phyloP scores from a whole-genome alignment of 2,113 vertebrate genomes.

The Mungos mungo region DNA sequence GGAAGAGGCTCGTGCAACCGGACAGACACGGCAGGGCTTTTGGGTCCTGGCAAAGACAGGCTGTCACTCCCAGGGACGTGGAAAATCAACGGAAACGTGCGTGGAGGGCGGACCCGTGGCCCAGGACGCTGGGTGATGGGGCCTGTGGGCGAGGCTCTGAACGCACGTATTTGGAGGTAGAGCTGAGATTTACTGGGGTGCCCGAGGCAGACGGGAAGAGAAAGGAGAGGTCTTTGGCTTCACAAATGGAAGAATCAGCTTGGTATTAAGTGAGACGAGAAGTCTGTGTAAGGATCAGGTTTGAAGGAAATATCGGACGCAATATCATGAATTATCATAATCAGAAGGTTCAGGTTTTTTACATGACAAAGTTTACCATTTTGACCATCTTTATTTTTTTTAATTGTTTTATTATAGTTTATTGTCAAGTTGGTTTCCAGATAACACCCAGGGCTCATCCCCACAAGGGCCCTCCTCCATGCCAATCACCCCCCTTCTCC shows the following conservation, averaged over 20 bases:
- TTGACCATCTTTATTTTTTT: too few species aligned
- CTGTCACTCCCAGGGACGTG: rapidly evolving
- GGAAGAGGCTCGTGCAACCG: neutral
- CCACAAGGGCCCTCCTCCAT: too few species aligned
- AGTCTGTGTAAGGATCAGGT: neutral
- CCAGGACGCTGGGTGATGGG: rapidly evolving
- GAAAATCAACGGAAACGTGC: neutral
- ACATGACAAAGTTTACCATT: neutral
- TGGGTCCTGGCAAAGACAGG: neutral
- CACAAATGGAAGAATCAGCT: neutral
- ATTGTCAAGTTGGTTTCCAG: too few species aligned
- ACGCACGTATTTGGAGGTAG: rapidly evolving
- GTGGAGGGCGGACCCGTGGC: rapidly evolving
- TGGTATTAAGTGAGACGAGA: too few species aligned
- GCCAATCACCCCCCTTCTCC: too few species aligned
- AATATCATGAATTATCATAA: too few species aligned
- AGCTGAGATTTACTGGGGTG: rapidly evolving
- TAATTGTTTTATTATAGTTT: too few species aligned
- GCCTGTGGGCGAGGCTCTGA: rapidly evolving
- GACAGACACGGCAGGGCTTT: neutral
- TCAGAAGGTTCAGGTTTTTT: neutral
- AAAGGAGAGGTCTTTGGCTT: neutral
- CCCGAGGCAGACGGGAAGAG: rapidly evolving
- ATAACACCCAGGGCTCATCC: too few species aligned
- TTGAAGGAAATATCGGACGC: neutral